phyloP scores from a whole-genome alignment of 2,797 vertebrate genomes.

The Fringilla coelebs region DNA sequence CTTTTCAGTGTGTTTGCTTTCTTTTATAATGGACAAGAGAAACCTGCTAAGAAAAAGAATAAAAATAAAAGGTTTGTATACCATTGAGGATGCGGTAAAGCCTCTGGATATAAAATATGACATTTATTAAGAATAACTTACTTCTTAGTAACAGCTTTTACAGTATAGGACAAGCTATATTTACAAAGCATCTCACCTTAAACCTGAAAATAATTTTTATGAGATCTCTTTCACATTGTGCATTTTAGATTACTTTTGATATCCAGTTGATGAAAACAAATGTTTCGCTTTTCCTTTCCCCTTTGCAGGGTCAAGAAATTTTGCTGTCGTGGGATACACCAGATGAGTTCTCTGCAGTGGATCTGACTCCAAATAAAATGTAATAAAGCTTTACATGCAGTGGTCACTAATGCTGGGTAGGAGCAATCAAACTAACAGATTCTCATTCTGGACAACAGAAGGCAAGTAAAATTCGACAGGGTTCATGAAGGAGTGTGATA shows the following conservation, averaged over 20 bases:
- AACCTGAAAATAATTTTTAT: neutral
- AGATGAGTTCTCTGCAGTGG: neutral
- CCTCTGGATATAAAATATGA: neutral
- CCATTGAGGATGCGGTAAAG: neutral
- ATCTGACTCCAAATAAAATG: slow-evolving; percentile 9
- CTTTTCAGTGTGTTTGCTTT: neutral
- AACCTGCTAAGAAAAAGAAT: neutral
- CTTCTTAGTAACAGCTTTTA: neutral
- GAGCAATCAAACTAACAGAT: neutral
- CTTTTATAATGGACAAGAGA: neutral
- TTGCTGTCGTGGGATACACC: neutral
- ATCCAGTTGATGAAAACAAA: neutral
- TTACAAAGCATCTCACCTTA: neutral
- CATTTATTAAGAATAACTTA: neutral
- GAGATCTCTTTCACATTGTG: neutral
- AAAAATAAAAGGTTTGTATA: neutral
- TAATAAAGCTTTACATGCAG: neutral
- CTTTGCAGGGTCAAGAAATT: neutral
- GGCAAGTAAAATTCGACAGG: neutral
- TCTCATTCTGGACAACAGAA: neutral
- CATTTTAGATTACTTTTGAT: neutral
- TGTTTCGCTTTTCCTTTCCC: neutral
- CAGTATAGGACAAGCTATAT: neutral
- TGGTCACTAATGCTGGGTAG: neutral
- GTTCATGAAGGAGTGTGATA: neutral